Percentiles rank a stretch among this genome's conserved stretches.
Evolutionary conservation across 2,113 vertebrate genomes (phyloP).

Genomic region (Thymallus thymallus): DNA sequence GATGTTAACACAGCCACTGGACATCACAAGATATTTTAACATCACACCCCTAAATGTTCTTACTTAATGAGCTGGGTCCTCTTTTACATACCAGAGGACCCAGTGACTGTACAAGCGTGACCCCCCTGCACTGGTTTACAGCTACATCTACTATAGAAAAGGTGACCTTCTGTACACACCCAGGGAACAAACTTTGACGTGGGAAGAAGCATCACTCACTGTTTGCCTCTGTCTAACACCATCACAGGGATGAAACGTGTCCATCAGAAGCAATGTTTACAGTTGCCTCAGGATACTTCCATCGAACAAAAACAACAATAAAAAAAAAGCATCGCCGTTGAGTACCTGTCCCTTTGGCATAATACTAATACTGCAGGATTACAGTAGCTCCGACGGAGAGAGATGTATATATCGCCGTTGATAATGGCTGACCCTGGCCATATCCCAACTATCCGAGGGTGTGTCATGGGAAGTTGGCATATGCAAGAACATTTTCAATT

Average conservation of each 20-base stretch:
- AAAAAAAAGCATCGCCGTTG: not conserved
- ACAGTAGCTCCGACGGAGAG: not conserved
- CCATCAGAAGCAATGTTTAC: not conserved
- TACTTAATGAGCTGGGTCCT: not conserved
- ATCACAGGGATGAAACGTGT: not conserved
- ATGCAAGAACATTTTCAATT: too few relatives aligned
- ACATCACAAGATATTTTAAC: slow-evolving; percentile 5
- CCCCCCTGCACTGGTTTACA: too few relatives aligned
- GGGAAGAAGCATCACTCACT: not conserved
- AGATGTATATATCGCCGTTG: not conserved
- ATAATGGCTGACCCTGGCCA: not conserved
- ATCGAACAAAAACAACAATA: not conserved
- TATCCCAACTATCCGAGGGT: too few relatives aligned
- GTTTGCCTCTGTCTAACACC: not conserved
- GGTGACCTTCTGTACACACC: too few relatives aligned
- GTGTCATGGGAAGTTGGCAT: too few relatives aligned
- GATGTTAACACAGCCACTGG: not conserved
- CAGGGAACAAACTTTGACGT: too few relatives aligned
- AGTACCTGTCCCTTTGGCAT: not conserved
- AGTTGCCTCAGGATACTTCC: not conserved
- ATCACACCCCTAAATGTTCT: not conserved
- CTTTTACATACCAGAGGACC: not conserved
- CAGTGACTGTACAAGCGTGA: not conserved
- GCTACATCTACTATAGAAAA: too few relatives aligned
- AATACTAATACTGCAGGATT: slow-evolving; percentile 6